A percentile compares a stretch with the other conserved stretches of the same genome.
Evolutionary conservation across 92 coral and sea anemone genomes (phyloP).

Genomic region (Bergia puertoricense): DNA sequence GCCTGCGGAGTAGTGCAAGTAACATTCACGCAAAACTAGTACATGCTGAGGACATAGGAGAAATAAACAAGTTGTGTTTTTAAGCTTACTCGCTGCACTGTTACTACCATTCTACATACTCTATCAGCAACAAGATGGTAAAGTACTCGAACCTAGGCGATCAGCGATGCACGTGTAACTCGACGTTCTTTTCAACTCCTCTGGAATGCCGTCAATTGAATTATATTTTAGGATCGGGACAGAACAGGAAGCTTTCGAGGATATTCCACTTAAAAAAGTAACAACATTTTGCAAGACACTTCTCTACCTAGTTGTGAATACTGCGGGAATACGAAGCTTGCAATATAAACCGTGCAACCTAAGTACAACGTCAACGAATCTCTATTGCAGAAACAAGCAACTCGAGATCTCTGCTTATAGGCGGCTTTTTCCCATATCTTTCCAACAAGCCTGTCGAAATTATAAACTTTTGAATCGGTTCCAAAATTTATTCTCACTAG

Average conservation of each 20-base stretch:
- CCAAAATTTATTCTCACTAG: background rate
- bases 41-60: background rate
- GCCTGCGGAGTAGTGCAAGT: background rate
- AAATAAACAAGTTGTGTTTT: background rate
- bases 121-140: background rate
- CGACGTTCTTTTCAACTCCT: background rate
- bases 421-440: background rate
- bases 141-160: background rate
- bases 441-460: background rate
- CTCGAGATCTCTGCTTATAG: background rate
- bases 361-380: background rate
- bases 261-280: background rate
- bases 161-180: slow-evolving; percentile 15
- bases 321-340: background rate
- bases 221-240: too few relatives aligned
- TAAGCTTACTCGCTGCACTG: background rate
- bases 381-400: slow-evolving; percentile 5
- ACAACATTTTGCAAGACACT: slow-evolving; percentile 13
- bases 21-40: background rate
- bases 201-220: slow-evolving; percentile 23
- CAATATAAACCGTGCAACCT: background rate
- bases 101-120: background rate
- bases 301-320: background rate
- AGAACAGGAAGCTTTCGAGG: slow-evolving; percentile 14
- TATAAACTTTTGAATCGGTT: slow-evolving; percentile 14